These are phyloP conservation scores for Penelope pileata DNA, from an alignment of 2,113 vertebrate genomes.

Conservation along the genomic window DNA sequence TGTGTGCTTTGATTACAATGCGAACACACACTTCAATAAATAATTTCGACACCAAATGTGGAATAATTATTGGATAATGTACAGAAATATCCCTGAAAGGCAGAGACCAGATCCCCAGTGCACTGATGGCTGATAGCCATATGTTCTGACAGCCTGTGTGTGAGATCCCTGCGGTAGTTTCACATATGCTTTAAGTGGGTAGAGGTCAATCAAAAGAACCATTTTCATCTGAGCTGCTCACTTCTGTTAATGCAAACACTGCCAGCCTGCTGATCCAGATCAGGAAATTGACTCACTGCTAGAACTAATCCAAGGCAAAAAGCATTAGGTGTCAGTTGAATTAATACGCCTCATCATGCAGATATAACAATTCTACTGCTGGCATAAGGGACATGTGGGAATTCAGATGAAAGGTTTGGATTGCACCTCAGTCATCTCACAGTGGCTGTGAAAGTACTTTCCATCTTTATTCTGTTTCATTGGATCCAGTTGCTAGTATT, in stretches of 20 bases:
- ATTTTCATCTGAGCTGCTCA: background rate
- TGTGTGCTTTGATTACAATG: background rate
- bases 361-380: background rate
- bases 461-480: background rate
- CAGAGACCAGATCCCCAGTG: background rate
- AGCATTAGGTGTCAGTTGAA: background rate
- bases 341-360: background rate
- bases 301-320: background rate
- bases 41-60: background rate
- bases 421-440: background rate
- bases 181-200: background rate
- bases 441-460: background rate
- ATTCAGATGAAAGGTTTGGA: background rate
- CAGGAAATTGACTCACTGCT: background rate
- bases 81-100: background rate
- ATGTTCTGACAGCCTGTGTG: background rate
- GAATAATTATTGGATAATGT: background rate
- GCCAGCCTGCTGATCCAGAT: conserved; percentile 25
- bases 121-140: background rate
- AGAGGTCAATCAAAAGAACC: background rate
- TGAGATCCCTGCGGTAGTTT: background rate
- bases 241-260: background rate
- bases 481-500: background rate
- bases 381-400: background rate
- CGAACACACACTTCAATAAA: background rate